A percentile compares a stretch with the other conserved stretches of the same genome.
Conservation (phyloP, 2,113 vertebrate genomes). For the Raja brachyura region DNA sequence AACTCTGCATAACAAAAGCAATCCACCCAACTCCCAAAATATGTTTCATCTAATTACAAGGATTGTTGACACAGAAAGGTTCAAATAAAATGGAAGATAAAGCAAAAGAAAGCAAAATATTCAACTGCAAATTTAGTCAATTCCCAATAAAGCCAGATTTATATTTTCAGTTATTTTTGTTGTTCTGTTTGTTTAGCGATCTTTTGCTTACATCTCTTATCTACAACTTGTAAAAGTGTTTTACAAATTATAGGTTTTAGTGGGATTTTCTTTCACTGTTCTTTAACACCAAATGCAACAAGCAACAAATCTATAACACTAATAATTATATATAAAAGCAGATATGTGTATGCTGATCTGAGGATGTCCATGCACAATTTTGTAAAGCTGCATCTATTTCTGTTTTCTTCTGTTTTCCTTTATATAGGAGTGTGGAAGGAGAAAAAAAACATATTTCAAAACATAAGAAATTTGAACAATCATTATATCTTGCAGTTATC, state of each 20-base stretch:
- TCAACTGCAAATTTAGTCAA: background rate
- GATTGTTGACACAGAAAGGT: background rate
- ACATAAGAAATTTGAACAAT: background rate
- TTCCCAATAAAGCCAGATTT: background rate
- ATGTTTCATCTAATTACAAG: background rate
- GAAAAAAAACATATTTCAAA: background rate
- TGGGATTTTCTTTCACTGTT: background rate
- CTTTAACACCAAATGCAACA: background rate
- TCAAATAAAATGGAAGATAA: constrained; percentile 6
- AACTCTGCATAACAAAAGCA: background rate
- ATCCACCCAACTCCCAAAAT: background rate
- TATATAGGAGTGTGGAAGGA: background rate
- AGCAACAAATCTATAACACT: background rate
- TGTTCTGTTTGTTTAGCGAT: background rate
- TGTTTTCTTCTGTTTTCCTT: background rate
- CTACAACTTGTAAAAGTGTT: background rate
- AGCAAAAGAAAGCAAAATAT: background rate
- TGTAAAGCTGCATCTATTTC: background rate
- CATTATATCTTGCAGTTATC: background rate
- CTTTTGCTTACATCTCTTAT: background rate
- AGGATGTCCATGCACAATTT: background rate
- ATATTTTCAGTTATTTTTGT: background rate
- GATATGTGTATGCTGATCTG: background rate
- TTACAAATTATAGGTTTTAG: background rate
- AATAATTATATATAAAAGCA: background rate